A percentile compares a stretch with the other conserved stretches of the same genome.
phyloP scores from a whole-genome alignment of 2,113 vertebrate genomes.

The Nesoenas mayeri region DNA sequence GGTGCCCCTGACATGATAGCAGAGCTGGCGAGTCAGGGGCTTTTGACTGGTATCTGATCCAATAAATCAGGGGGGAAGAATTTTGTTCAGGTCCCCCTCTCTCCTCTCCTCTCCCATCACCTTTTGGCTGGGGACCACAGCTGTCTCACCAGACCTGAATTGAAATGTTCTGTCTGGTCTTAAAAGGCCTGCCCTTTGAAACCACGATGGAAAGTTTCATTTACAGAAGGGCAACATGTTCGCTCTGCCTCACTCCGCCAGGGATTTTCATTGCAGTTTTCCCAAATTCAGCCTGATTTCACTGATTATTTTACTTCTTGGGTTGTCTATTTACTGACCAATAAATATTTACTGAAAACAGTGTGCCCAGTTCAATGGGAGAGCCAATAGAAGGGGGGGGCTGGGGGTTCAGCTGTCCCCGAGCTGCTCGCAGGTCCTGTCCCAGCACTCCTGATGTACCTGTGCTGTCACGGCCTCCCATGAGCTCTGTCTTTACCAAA shows the following conservation, averaged over 20 bases:
- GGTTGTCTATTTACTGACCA: background rate
- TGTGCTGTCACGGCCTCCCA: background rate
- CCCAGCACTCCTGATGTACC: fast-evolving
- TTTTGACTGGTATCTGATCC: background rate
- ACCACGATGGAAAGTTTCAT: background rate
- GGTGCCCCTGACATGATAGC: background rate
- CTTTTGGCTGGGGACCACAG: background rate
- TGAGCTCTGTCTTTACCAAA: background rate
- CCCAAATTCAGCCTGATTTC: background rate
- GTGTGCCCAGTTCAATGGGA: background rate
- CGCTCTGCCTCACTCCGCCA: background rate
- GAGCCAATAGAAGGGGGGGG: background rate
- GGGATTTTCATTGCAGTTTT: background rate
- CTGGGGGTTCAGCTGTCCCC: background rate
- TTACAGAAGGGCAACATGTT: background rate
- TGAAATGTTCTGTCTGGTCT: background rate
- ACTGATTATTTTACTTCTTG: background rate
- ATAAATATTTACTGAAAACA: background rate
- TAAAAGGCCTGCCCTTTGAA: background rate
- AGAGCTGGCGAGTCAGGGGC: background rate
- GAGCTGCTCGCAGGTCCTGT: background rate
- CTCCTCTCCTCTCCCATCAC: fast-evolving
- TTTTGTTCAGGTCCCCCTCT: background rate
- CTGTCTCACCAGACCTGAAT: background rate
- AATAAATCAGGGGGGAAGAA: background rate